Evolutionary conservation across 35 echinoderm and acorn worm genomes (phyloP), one percentile per base, ranked within the genome.

Genomic region (Apostichopus japonicus): DNA sequence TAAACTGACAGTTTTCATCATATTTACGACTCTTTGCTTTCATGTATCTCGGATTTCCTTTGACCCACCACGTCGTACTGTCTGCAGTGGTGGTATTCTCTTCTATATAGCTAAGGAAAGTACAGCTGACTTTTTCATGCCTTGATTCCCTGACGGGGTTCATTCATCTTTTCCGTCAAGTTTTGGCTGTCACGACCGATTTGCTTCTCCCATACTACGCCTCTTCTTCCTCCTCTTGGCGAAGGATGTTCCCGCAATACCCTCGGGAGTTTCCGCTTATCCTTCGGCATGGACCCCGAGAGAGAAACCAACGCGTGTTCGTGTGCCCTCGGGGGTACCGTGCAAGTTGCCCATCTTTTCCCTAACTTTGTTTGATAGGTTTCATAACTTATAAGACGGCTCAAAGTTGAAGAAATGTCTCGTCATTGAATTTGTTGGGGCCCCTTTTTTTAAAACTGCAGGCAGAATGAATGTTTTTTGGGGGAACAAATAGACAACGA

Each of bases 151-250:
- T 24, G 81, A 57, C 54, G 54, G 81, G 81, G 81, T 84, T 84
- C 81, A 84, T 57, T 57, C 81, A 84, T 84, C 81, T 84, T 84
- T 84, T 84, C 54, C 81, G 81, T 84, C 81, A 57, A 57, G 81
- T 23, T 75, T 84, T 84, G 78, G 55, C 81, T 84, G 81, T 84
- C 81, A 84, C 81, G 53, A 84, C 53, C 56, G 81, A 84, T 84
- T 84, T 84, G 81, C 17, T 58, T 84, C 54, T 58, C 81, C 17
- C n/a, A 51, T 58, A 23, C 23, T 24, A 24, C 23, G 53, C 54
- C 81, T 84, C 56, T 58, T 75, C 71, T 75, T 75, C 15, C 17
- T 23, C 71, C 71, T 75, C n/a, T 75, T 19, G 6, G 33, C 33
- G 33, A 17, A 9, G 81, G 81, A 55, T 84, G 54, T 58, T 57